Evolutionary conservation across 2,113 vertebrate species (phyloP), one percentile per base, ranked within the genome.

Genomic region (Oenanthe melanoleuca): DNA sequence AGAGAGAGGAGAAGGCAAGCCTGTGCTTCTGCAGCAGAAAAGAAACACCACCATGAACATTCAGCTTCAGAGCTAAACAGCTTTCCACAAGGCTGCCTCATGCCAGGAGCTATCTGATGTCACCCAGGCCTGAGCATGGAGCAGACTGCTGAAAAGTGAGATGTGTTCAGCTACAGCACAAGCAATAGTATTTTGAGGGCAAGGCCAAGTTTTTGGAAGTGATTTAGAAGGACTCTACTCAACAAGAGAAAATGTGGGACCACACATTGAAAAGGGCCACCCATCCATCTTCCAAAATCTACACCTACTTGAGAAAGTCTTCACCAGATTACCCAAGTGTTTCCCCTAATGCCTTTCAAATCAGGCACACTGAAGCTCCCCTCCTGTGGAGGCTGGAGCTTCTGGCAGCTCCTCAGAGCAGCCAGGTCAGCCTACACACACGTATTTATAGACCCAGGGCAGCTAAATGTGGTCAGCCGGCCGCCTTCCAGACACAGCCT

Each of bases 1-100:
- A 87, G 98, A 98, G 74, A 96, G 96, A 13, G 98, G 98, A 91
- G 98, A 99, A 7, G 98, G 98, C 47, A 98, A 97, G 69, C 97
- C 98, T 45, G 97, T 97, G 83, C 97, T 98, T 96, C 99, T 99
- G 94, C 37, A 82, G 61, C 89, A 89, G 81, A n/a, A 10, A 77
- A 84, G 33, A 90, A 73, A 80, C 33, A 67, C 56, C 65, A 74
- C 11, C 29, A 14, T 6, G 14, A 94, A 55, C 1, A 0, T 28
- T 49, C 52, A n/a, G 1, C 12, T 45, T 59, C 60, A 61, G 70
- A 67, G 55, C 11, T 60, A 18, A 34, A 70, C 72, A 66, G n/a
- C 55, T 66, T 73, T 71, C 57, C 31, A 12, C 40, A 63, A 42
- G 45, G 19, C 25, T 26, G 8, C 14, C 57, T 49, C 11, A 65